Percentiles rank a stretch among this genome's conserved stretches.
Conservation (phyloP, 2,797 vertebrate species). For the Gymnopithys bicolor region DNA sequence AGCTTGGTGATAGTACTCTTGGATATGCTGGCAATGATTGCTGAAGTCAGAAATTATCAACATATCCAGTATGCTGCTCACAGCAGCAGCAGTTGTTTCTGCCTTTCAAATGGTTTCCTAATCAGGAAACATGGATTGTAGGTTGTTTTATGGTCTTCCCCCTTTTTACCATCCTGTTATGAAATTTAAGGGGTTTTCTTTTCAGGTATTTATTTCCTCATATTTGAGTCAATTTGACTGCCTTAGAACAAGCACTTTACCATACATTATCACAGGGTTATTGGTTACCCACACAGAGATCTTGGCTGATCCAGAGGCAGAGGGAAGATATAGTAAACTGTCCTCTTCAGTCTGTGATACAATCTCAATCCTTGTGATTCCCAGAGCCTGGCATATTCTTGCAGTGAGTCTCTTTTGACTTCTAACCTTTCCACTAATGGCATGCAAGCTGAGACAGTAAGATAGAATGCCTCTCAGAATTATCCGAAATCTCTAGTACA, state of each 20-base stretch:
- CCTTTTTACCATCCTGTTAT: background rate
- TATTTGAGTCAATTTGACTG: background rate
- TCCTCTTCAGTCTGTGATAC: background rate
- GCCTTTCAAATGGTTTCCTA: background rate
- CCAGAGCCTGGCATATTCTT: background rate
- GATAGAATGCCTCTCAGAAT: background rate
- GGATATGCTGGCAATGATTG: background rate
- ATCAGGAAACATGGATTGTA: background rate
- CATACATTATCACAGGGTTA: background rate
- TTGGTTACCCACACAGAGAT: background rate
- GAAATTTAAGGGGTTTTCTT: background rate
- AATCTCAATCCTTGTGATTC: background rate
- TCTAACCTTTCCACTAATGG: background rate
- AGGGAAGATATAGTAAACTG: background rate
- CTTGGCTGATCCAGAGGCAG: background rate
- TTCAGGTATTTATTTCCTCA: background rate
- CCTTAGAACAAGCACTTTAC: background rate
- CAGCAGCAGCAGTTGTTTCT: background rate
- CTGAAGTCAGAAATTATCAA: conserved; percentile 4
- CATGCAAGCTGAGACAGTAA: background rate
- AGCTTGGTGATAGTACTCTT: background rate
- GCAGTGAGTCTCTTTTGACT: background rate
- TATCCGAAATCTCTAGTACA: background rate
- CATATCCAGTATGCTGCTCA: background rate
- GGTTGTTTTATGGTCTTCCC: rapidly evolving